phyloP scores from a whole-genome alignment of 1,140 invertebrate genomes.

The Adelges cooleyi region DNA sequence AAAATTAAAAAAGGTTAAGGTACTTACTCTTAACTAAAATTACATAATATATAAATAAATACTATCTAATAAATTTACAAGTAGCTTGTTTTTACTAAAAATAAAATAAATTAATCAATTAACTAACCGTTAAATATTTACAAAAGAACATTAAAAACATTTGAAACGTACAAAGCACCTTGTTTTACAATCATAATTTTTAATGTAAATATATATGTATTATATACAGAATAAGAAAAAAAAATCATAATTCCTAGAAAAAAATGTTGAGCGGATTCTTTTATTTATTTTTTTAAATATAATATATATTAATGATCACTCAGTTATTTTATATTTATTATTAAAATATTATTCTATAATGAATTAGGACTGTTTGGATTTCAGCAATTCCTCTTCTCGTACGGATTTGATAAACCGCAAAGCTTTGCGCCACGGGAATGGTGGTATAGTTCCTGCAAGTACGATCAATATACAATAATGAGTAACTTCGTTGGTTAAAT shows the following conservation, averaged over 20 bases:
- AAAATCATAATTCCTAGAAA: neutral
- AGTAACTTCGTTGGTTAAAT: too few relatives aligned
- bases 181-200: neutral
- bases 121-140: neutral
- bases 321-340: too few relatives aligned
- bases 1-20: too few relatives aligned
- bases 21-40: too few relatives aligned
- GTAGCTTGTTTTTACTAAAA: too few relatives aligned
- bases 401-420: slow-evolving; percentile 15
- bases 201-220: neutral
- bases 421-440: slow-evolving; percentile 9
- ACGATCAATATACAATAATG: too few relatives aligned
- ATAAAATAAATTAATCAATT: slow-evolving; percentile 6
- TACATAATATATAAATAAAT: too few relatives aligned
- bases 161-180: slow-evolving; percentile 17
- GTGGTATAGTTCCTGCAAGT: neutral
- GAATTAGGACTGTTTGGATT: neutral
- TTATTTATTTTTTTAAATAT: neutral
- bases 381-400: neutral
- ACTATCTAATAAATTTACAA: too few relatives aligned
- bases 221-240: neutral
- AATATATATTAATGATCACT: too few relatives aligned
- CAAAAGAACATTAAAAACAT: neutral
- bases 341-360: too few relatives aligned
- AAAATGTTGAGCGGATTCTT: neutral